phyloP scores from a whole-genome alignment of 1,140 invertebrate species.

The Dendroctonus ponderosae region DNA sequence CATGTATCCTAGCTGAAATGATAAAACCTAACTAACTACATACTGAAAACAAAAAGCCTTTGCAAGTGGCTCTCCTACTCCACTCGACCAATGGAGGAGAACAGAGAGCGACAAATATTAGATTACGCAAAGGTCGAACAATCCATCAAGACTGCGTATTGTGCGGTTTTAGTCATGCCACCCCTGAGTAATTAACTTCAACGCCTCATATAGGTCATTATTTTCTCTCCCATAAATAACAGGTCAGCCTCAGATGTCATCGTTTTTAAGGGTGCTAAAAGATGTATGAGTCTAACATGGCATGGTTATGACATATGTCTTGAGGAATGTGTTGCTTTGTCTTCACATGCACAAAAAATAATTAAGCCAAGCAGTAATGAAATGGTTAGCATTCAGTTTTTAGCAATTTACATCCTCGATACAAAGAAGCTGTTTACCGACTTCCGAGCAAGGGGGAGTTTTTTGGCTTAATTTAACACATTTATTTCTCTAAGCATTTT shows the following conservation, averaged over 20 bases:
- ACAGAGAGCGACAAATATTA: no score
- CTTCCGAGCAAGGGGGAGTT: no score
- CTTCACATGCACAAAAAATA: background rate
- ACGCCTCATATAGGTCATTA: slow-evolving; percentile 6
- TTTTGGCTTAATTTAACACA: no score
- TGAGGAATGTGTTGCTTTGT: slow-evolving; percentile 5
- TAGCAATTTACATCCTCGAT: no score
- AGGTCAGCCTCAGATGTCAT: slow-evolving; percentile 1
- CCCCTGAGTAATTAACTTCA: slow-evolving; percentile 7
- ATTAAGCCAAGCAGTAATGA: background rate
- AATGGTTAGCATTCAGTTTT: no score
- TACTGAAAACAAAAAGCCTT: no score
- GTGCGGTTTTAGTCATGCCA: background rate
- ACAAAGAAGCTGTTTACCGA: no score
- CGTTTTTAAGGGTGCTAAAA: slow-evolving; percentile 15
- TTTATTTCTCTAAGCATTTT: no score
- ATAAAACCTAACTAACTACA: no score
- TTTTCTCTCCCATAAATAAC: slow-evolving; percentile 7
- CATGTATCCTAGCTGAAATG: no score
- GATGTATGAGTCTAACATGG: slow-evolving; percentile 11
- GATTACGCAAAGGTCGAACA: background rate
- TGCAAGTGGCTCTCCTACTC: no score
- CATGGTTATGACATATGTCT: slow-evolving; percentile 12
- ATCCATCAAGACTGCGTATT: background rate
- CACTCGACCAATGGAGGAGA: no score